A percentile compares a stretch with the other conserved stretches of the same genome.
Evolutionary conservation across 2,113 vertebrate species (phyloP).

Genomic region (Cyanistes caeruleus): DNA sequence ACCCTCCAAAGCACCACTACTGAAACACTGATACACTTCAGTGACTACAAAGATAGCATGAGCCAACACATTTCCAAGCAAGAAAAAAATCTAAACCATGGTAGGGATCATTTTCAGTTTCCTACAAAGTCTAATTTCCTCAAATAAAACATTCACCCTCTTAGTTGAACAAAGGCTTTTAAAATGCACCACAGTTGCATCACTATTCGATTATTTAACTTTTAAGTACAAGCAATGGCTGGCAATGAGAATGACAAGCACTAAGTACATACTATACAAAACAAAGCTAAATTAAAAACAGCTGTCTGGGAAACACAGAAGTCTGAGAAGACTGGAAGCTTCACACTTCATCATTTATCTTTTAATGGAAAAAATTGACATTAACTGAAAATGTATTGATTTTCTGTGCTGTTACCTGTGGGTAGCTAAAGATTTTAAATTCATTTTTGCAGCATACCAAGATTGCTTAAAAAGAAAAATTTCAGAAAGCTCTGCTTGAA

Average conservation of each 20-base stretch:
- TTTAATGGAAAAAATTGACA: background rate
- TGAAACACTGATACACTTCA: background rate
- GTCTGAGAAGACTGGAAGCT: background rate
- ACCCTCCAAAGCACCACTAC: background rate
- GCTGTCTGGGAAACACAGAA: background rate
- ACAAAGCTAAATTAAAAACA: background rate
- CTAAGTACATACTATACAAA: background rate
- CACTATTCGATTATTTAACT: background rate
- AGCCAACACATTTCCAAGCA: background rate
- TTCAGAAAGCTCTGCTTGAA: background rate
- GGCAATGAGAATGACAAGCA: background rate
- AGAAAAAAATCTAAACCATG: background rate
- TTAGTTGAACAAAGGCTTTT: background rate
- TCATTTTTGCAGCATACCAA: background rate
- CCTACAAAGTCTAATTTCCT: background rate
- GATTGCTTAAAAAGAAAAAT: background rate
- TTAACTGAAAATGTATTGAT: conserved; percentile 26
- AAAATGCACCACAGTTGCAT: background rate
- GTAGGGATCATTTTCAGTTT: background rate
- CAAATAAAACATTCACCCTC: background rate
- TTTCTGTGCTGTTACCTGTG: background rate
- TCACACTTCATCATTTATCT: background rate
- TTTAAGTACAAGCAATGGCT: background rate
- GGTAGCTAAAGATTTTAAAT: background rate
- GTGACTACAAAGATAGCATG: background rate